Percentiles rank a stretch among this genome's conserved stretches.
phyloP scores from a whole-genome alignment of 2,113 vertebrate genomes.

The Cathartes aura region DNA sequence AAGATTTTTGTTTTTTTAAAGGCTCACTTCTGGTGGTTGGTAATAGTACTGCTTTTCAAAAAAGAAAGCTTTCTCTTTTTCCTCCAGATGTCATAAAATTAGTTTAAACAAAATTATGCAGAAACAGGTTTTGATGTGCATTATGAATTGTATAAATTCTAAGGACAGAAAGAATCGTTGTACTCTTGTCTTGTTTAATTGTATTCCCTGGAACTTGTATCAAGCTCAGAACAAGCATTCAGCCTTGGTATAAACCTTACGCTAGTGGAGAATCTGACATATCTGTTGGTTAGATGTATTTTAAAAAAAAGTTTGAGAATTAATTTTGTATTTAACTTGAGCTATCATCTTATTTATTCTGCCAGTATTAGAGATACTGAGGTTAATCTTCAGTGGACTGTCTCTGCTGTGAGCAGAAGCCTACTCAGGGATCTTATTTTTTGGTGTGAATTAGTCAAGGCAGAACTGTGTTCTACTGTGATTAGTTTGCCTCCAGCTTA shows the following conservation, averaged over 20 bases:
- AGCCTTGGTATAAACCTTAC: neutral
- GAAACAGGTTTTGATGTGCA: neutral
- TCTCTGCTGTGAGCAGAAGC: neutral
- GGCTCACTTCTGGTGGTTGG: neutral
- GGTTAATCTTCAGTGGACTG: neutral
- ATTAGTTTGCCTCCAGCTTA: neutral
- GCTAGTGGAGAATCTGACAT: neutral
- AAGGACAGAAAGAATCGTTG: neutral
- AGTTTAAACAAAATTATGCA: neutral
- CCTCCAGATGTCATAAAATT: neutral
- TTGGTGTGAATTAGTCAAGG: neutral
- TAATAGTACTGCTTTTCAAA: neutral
- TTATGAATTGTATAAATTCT: neutral
- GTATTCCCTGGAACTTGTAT: neutral
- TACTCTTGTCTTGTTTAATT: neutral
- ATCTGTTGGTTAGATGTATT: neutral
- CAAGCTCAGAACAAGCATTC: neutral
- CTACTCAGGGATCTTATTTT: neutral
- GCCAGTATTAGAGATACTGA: neutral
- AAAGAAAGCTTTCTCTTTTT: neutral
- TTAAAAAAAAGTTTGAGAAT: neutral
- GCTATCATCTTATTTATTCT: neutral
- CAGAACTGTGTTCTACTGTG: neutral
- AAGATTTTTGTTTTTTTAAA: neutral
- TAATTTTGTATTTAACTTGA: neutral